These are phyloP conservation scores for Dolichomitus sp. DNA, from an alignment of 2,888 invertebrate genomes.

Conservation along the genomic window DNA sequence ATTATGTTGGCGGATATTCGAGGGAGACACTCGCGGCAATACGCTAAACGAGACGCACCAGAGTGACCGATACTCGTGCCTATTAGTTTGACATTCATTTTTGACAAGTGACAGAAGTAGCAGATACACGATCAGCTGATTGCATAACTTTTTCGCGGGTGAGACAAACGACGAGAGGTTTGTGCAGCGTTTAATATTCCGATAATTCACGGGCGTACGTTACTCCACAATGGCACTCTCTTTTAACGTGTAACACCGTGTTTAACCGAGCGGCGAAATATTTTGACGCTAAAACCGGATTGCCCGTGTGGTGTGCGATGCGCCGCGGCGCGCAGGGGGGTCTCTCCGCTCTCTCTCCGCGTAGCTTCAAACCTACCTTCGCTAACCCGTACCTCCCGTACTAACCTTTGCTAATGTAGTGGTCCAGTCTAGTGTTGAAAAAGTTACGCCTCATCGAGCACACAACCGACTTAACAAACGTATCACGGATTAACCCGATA, in stretches of 20 bases:
- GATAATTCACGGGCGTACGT: not conserved
- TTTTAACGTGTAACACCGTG: not conserved
- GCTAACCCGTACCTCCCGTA: constrained; percentile 58
- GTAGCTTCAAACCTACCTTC: constrained; percentile 58
- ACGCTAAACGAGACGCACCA: too few relatives aligned
- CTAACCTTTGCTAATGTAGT: constrained; percentile 86
- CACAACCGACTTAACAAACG: constrained; percentile 80
- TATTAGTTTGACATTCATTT: constrained; percentile 83
- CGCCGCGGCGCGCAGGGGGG: constrained; percentile 58
- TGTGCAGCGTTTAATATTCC: not conserved
- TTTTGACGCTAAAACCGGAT: constrained; percentile 65
- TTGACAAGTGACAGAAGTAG: constrained; percentile 85
- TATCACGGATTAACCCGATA: constrained; percentile 83
- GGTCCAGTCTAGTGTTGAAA: constrained; percentile 84
- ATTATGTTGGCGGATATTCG: not conserved
- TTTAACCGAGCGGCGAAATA: constrained; percentile 17
- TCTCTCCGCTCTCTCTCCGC: constrained; percentile 36
- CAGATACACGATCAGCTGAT: constrained; percentile 85
- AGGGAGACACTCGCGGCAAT: not conserved
- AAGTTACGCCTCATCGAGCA: constrained; percentile 85
- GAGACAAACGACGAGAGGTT: constrained; percentile 34
- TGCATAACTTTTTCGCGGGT: constrained; percentile 84
- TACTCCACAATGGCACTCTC: not conserved
- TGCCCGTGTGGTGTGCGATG: constrained; percentile 50
- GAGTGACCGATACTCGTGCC: not conserved